Evolutionary conservation across 1,140 invertebrate genomes (phyloP), one percentile per base, ranked within the genome.

Genomic region (Campoletis sonorensis): DNA sequence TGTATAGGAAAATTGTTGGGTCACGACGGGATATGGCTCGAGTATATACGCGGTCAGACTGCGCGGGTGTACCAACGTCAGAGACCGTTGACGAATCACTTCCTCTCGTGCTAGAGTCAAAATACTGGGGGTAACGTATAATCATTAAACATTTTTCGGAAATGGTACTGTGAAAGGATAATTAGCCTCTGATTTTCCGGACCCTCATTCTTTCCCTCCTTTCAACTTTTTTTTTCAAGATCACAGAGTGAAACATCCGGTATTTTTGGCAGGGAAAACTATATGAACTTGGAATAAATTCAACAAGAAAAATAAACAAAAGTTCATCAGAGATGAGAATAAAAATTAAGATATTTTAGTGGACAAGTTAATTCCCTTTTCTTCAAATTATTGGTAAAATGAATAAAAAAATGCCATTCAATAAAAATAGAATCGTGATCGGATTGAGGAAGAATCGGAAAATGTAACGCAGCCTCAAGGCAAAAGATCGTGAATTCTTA

Each of bases 41-140:
- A 49, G 71, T 8, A 45, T 5, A 8, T 13, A 51, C 16, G 10
- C 23, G 61, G 61, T 7, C 23, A 30, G 21, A 0, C 23, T 15
- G 21, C 23, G 61, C 21, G 61, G n/a, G 23, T 67, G 61, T 67
- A 73, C 40, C n/a, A 49, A 18, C 45, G 71, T 73, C 71, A 27
- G 37, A 15, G 71, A 26, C 16, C 40, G 71, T 73, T 73, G 71
- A 73, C 71, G 71, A 73, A 73, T 73, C 71, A 73, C 71, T 73
- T 73, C 71, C 71, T 49, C 18, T 58, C 68, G 68, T 71, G 68
- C 54, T 58, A 1, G 40, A 73, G 71, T 26, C 37, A 73, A 49
- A 49, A 73, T 67, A 23, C 61, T 26, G 40, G 37, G 51, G 71
- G 71, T 51, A 49, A 73, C 71, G 71, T 73, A 51, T 73, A 73